Base-by-base conservation (phyloP, 1,140 invertebrate species). In the Papilio polytes region DNA sequence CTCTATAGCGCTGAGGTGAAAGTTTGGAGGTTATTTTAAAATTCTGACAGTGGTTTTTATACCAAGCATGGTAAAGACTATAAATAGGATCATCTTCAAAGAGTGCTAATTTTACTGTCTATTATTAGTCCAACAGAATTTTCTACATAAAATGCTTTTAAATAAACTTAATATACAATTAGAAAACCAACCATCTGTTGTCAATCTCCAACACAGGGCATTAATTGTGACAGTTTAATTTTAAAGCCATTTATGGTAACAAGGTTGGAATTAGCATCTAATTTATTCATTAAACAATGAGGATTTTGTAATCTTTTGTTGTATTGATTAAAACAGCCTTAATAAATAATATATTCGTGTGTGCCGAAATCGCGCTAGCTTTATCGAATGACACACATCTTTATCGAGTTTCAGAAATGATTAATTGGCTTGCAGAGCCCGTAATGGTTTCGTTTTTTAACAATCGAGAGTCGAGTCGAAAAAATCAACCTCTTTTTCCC, bases 401-500 rank as follows among this genome's bases (percentile, higher is more conserved):
- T 78, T 78, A 78, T 78, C 51, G 48, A 48, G 48, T 22, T 18
- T 56, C 74, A 78, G 80, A 59, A 81, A 82, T 82, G 83, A 84
- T 85, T 81, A 80, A 83, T 83, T 48, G 76, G 76, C 82, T 56
- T 31, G 56, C 80, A 48, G 74, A 74, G 59, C 72, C 46, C 79
- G 56, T 84, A 87, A 85, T 80, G 51, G 70, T 81, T 79, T 76
- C 83, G 63, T 81, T 85, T 84, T 87, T 86, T 89, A 89, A 87
- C 85, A 83, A 74, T 85, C 86, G 86, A 78, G 59, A 86, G 82
- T 87, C 85, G 84, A 84, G 84, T 82, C 85, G 85, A 87, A 88
- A 87, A 89, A 86, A 73, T 83, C 85, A 88, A 85, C 90, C 89
- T 90, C 87, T 83, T 88, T 66, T 88, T 88, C 89, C 88, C 82